A percentile compares a stretch with the other conserved stretches of the same genome.
These are phyloP conservation scores for Brevipalpus yothersi DNA, from an alignment of 1,140 invertebrate species.

Conservation along the genomic window DNA sequence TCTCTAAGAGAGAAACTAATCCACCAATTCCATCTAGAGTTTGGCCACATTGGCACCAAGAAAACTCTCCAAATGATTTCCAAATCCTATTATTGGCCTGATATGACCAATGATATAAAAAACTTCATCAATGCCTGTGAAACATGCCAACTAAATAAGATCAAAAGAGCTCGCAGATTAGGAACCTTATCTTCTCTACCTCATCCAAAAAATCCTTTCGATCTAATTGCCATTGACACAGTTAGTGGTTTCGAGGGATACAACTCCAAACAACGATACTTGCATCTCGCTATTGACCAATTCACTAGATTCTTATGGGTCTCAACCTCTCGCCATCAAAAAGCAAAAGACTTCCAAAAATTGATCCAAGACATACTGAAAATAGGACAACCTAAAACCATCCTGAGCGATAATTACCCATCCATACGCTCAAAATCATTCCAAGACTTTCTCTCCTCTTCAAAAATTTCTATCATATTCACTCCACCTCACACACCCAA, in stretches of 20 bases:
- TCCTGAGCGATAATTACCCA: background rate
- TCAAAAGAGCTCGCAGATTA: background rate
- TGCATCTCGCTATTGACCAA: constrained; percentile 5
- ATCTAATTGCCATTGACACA: constrained; percentile 14
- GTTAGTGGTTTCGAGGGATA: too few species aligned
- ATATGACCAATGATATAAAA: background rate
- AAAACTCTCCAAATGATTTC: background rate
- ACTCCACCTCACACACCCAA: background rate
- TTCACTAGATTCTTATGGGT: constrained; percentile 2
- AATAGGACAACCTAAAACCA: background rate
- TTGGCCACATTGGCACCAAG: background rate
- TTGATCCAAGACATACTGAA: background rate
- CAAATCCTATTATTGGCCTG: background rate
- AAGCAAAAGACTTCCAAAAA: background rate
- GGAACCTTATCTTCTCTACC: background rate
- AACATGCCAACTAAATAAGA: background rate
- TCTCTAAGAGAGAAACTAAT: background rate
- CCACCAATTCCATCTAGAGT: background rate
- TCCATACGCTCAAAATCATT: background rate
- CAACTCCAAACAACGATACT: constrained; percentile 16
- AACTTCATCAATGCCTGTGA: background rate
- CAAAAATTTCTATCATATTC: background rate
- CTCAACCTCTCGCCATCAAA: background rate
- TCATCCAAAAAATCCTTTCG: constrained; percentile 14
- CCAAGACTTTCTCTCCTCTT: background rate